Conservation (phyloP, 2,797 vertebrate genomes). For the Pangasius macronema region DNA sequence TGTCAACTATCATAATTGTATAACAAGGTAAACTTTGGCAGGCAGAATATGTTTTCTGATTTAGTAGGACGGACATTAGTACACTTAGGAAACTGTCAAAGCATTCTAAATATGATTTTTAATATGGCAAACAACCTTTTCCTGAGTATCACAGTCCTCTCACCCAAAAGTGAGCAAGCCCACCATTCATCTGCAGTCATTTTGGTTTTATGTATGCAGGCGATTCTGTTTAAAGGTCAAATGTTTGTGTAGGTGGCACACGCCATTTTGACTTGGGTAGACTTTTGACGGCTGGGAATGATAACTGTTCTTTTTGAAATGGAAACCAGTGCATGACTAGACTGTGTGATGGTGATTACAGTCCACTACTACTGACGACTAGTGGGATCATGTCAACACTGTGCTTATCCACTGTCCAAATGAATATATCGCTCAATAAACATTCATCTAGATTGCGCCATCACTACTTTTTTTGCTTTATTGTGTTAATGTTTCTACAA, state of each 20-base stretch:
- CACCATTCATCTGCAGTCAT: neutral
- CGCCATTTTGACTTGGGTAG: neutral
- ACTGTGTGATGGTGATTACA: too few relatives aligned
- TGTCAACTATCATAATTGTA: neutral
- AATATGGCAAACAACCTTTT: too few relatives aligned
- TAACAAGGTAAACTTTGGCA: neutral
- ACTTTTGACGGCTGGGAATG: slow-evolving; percentile 20
- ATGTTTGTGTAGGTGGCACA: slow-evolving; percentile 31
- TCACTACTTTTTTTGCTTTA: neutral
- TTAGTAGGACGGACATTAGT: neutral
- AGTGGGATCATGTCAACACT: too few relatives aligned
- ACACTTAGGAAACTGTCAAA: neutral
- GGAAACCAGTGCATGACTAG: neutral
- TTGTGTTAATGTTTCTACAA: neutral
- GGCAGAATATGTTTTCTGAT: neutral
- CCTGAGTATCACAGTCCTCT: neutral
- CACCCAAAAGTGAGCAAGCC: neutral
- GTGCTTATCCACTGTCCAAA: neutral
- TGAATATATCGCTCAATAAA: neutral
- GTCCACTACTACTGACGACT: neutral
- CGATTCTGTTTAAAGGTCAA: slow-evolving; percentile 36
- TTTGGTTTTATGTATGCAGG: neutral
- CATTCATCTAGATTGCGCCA: neutral
- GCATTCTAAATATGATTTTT: neutral
- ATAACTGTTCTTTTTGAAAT: neutral